Percentiles rank a stretch among this genome's conserved stretches.
phyloP scores from a whole-genome alignment of 2,797 vertebrate species.

The Karalla daura region DNA sequence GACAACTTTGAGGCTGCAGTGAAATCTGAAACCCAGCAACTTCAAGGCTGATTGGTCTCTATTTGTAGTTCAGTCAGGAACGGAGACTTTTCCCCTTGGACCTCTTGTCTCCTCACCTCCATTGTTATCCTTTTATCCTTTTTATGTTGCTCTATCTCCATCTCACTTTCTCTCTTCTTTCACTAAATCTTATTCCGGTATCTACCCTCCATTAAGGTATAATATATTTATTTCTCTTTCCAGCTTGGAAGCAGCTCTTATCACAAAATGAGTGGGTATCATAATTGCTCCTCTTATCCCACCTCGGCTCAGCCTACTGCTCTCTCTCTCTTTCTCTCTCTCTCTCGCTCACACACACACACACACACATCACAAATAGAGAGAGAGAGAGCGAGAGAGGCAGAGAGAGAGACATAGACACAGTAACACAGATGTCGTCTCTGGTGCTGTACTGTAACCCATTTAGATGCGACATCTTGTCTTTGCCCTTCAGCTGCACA shows the following conservation, averaged over 20 bases:
- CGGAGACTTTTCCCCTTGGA: constrained; percentile 40
- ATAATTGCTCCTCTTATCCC: constrained; percentile 63
- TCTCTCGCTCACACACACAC: constrained; percentile 14
- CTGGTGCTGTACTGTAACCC: constrained; percentile 50
- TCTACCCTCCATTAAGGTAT: constrained; percentile 42
- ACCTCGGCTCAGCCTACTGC: constrained; percentile 27
- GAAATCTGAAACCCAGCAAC: constrained; percentile 36
- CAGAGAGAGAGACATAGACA: too few species aligned
- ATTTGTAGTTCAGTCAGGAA: constrained; percentile 57
- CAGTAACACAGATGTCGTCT: neutral
- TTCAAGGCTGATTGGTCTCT: constrained; percentile 34
- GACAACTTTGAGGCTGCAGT: constrained; percentile 39
- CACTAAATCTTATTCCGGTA: constrained; percentile 34
- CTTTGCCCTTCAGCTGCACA: constrained; percentile 57
- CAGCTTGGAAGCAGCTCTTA: constrained; percentile 51
- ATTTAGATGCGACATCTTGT: constrained; percentile 66
- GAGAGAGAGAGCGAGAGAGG: too few species aligned
- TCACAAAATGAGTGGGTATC: constrained; percentile 57
- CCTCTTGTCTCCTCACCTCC: constrained; percentile 45
- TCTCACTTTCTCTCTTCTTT: constrained; percentile 49
- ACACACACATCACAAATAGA: too few species aligned
- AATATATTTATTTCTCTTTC: constrained; percentile 58
- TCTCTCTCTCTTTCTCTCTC: neutral
- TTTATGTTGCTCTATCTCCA: constrained; percentile 38
- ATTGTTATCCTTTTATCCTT: constrained; percentile 55